These are phyloP conservation scores for Tetramorium bicarinatum DNA, from an alignment of 2,888 invertebrate species.

Conservation along the genomic window DNA sequence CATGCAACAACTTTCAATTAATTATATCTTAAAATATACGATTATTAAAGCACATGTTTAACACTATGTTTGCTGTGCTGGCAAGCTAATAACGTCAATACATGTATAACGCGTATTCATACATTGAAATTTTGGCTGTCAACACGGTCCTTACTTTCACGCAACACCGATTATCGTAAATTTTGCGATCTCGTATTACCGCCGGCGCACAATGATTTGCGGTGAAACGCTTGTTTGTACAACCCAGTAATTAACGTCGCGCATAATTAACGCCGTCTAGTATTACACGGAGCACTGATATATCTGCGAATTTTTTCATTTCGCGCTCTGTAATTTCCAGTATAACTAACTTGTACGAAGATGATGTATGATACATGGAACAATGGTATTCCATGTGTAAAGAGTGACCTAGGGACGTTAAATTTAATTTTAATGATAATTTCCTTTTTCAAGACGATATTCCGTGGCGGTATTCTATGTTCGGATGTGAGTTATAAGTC, in stretches of 20 bases:
- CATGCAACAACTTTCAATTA: not conserved
- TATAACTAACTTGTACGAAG: slow-evolving; percentile 1
- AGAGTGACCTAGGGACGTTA: not conserved
- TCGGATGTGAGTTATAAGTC: not conserved
- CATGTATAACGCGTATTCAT: not conserved
- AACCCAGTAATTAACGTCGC: slow-evolving; percentile 49
- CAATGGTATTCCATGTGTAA: not conserved
- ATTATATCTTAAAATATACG: slow-evolving; percentile 1
- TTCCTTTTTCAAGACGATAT: not conserved
- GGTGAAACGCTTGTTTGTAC: slow-evolving; percentile 47
- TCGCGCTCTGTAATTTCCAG: not conserved
- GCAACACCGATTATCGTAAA: slow-evolving; percentile 52
- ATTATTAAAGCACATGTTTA: slow-evolving; percentile 6
- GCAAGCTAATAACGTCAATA: slow-evolving; percentile 17
- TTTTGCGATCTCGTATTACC: slow-evolving; percentile 38
- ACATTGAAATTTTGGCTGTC: slow-evolving; percentile 36
- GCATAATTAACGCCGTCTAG: slow-evolving; percentile 42
- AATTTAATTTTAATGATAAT: slow-evolving; percentile 28
- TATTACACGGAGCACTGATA: slow-evolving; percentile 20
- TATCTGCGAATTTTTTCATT: slow-evolving; percentile 18
- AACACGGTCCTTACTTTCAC: slow-evolving; percentile 25
- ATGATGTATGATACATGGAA: slow-evolving; percentile 5
- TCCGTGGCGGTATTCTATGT: not conserved
- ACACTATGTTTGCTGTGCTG: not conserved
- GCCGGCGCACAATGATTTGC: slow-evolving; percentile 35